phyloP scores from a whole-genome alignment of 2,888 invertebrate species.

The Ecliptopera silaceata region DNA sequence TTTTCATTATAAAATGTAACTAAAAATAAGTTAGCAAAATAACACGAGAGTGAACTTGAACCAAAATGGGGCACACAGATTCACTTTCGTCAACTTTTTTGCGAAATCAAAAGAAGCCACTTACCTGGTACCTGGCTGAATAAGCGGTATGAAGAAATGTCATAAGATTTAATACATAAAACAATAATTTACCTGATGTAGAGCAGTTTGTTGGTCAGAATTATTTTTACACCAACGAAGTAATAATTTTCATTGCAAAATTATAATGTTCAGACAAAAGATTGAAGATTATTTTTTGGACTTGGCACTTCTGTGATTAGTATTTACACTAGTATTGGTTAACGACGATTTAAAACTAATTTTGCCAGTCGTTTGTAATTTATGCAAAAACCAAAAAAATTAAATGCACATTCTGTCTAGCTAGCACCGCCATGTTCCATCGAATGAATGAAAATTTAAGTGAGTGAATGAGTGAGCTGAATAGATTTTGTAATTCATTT shows the following conservation, averaged over 20 bases:
- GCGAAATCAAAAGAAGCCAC: conserved; percentile 41
- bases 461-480: neutral
- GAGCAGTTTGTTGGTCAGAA: conserved; percentile 77
- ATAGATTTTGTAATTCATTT: neutral
- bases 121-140: conserved; percentile 29
- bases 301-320: conserved; percentile 45
- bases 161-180: conserved; percentile 43
- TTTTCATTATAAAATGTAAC: conserved; percentile 19
- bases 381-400: conserved; percentile 71
- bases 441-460: conserved; percentile 47
- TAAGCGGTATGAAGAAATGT: conserved; percentile 14
- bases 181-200: conserved; percentile 73
- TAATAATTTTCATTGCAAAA: conserved; percentile 79
- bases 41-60: conserved; percentile 67
- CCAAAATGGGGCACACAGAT: conserved; percentile 66
- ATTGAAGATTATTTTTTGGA: conserved; percentile 41
- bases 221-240: conserved; percentile 82
- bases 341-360: conserved; percentile 44
- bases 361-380: conserved; percentile 56
- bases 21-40: conserved; percentile 50
- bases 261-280: conserved; percentile 50
- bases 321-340: conserved; percentile 43
- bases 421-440: conserved; percentile 81
- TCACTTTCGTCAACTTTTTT: conserved; percentile 46
- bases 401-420: conserved; percentile 78